These are phyloP conservation scores for Trematomus bernacchii DNA, from an alignment of 2,797 vertebrate species.

Conservation along the genomic window DNA sequence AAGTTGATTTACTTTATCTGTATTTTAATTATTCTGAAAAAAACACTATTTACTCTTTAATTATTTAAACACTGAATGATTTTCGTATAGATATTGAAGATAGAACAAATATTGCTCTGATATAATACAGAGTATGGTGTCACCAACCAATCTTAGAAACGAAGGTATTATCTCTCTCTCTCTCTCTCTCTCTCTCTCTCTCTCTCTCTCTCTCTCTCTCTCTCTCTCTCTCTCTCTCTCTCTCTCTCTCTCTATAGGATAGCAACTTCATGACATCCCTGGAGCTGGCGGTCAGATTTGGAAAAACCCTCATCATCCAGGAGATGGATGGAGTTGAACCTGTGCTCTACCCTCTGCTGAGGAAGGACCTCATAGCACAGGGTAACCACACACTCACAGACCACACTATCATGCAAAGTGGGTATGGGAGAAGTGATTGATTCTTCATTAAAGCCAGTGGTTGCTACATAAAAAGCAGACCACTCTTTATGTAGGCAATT, in stretches of 20 bases:
- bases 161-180: too few species aligned
- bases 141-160: neutral
- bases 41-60: neutral
- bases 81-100: neutral
- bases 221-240: too few species aligned
- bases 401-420: neutral
- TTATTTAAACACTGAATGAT: neutral
- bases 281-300: conserved; percentile 96
- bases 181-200: too few species aligned
- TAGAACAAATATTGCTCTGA: neutral
- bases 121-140: neutral
- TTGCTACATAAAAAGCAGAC: conserved; percentile 3
- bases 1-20: too few species aligned
- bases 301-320: conserved; percentile 97
- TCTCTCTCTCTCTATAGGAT: conserved; percentile 83
- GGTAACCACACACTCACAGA: conserved; percentile 79
- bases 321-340: conserved; percentile 97
- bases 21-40: too few species aligned
- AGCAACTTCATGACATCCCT: conserved; percentile 93
- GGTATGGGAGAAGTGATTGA: neutral
- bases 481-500: neutral
- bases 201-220: conserved; percentile 8
- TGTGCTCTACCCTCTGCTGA: conserved; percentile 93
- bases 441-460: neutral
- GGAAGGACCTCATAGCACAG: conserved; percentile 94